These are phyloP conservation scores for Fistularia tabacaria DNA, from an alignment of 2,797 vertebrate species.

Conservation along the genomic window DNA sequence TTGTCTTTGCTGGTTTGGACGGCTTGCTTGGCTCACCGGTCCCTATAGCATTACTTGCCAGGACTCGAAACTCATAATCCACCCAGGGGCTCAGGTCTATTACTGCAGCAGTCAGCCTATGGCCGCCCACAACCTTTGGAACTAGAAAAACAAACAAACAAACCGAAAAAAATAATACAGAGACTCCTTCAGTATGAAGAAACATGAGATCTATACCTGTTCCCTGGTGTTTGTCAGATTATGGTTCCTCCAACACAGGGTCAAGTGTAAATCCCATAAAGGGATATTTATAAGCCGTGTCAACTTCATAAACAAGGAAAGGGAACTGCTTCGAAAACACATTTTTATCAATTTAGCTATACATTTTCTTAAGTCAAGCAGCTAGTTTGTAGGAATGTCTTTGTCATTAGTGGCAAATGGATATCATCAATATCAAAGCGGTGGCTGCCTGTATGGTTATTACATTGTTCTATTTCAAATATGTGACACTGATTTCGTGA, in stretches of 20 bases:
- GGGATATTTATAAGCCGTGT: no score
- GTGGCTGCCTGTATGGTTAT: conserved; percentile 25
- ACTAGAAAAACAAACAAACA: conserved; percentile 74
- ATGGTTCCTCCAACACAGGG: no score
- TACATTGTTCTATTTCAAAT: conserved; percentile 20
- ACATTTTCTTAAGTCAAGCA: no score
- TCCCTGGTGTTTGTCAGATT: no score
- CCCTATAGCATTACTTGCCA: conserved; percentile 90
- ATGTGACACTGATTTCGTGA: conserved; percentile 23
- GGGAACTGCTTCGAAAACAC: no score
- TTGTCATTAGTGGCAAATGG: background rate
- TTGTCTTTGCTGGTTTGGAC: conserved; percentile 89
- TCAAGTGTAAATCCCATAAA: no score
- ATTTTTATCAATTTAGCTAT: no score
- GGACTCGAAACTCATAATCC: conserved; percentile 93
- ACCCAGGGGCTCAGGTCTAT: conserved; percentile 96
- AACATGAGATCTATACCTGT: background rate
- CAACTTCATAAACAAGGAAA: no score
- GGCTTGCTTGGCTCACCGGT: conserved; percentile 93
- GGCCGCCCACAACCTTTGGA: conserved; percentile 86
- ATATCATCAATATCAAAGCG: background rate
- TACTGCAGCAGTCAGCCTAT: conserved; percentile 87
- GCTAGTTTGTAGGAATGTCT: background rate
- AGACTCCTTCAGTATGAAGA: conserved; percentile 36
- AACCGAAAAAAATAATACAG: no score